Conservation (phyloP, 2,113 vertebrate genomes). For the Neoarius graeffei region DNA sequence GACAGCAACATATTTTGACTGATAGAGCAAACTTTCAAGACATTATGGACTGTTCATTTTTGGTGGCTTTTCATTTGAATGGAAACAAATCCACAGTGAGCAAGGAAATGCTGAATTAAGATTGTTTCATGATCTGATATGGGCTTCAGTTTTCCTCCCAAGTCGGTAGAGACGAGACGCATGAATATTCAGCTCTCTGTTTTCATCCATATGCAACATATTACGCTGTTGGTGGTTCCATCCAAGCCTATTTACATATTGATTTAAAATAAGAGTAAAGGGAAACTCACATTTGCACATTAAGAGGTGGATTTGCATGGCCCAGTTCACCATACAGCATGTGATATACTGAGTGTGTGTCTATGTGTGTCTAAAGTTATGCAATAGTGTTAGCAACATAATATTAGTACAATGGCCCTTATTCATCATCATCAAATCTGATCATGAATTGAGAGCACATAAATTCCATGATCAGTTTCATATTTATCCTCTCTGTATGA, state of each 20-base stretch:
- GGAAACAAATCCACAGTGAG: background rate
- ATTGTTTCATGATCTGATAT: background rate
- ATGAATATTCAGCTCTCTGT: slow-evolving; percentile 30
- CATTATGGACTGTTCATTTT: background rate
- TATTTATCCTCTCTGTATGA: background rate
- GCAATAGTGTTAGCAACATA: background rate
- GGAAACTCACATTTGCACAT: slow-evolving; percentile 3
- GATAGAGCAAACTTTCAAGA: background rate
- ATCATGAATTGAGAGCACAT: background rate
- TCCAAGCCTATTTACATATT: slow-evolving; percentile 15
- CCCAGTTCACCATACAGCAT: background rate
- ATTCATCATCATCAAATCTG: background rate
- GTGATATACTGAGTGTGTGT: background rate
- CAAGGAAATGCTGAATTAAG: background rate
- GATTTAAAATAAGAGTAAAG: slow-evolving; percentile 1
- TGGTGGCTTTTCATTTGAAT: background rate
- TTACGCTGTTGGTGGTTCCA: background rate
- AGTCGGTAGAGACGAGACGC: background rate
- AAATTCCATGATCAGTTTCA: background rate
- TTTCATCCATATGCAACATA: slow-evolving; percentile 26
- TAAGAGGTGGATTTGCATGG: slow-evolving; percentile 13
- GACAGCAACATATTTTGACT: no score
- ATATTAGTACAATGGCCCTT: background rate
- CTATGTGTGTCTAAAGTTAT: background rate
- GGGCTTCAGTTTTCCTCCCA: background rate